Evolutionary conservation across 2,113 vertebrate species (phyloP).

Genomic region (Sminthopsis crassicaudata): DNA sequence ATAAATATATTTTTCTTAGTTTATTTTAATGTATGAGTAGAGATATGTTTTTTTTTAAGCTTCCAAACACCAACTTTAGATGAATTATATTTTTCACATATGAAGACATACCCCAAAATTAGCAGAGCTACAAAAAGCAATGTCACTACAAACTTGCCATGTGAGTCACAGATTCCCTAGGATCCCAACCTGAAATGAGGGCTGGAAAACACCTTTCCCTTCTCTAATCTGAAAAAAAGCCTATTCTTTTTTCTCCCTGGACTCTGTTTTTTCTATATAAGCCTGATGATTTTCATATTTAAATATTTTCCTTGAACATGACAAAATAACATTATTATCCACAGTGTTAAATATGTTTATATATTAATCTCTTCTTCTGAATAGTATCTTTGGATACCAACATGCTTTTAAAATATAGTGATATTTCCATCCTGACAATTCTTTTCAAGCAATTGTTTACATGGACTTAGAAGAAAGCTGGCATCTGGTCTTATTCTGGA

Average conservation of each 20-base stretch:
- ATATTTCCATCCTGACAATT: not conserved
- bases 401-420: constrained; percentile 22
- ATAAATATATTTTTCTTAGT: not conserved
- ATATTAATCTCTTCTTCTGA: not conserved
- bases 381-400: not conserved
- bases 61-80: not conserved
- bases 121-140: not conserved
- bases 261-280: not conserved
- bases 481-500: not conserved
- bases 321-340: constrained; percentile 66
- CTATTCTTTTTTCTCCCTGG: not conserved
- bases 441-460: not conserved
- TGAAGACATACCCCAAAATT: not conserved
- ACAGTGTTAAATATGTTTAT: constrained; percentile 1
- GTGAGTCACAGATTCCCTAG: not conserved
- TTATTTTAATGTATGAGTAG: no score
- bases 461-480: not conserved
- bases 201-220: not conserved
- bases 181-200: not conserved
- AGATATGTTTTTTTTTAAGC: not conserved
- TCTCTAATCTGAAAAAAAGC: not conserved
- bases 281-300: not conserved
- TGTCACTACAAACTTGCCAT: not conserved
- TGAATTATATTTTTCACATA: not conserved
- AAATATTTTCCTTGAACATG: constrained; percentile 64